Percentiles rank a stretch among this genome's conserved stretches.
Conservation (phyloP, 30 jellyfish, hydroid and myxozoan genomes). For the Pelagia noctiluca region DNA sequence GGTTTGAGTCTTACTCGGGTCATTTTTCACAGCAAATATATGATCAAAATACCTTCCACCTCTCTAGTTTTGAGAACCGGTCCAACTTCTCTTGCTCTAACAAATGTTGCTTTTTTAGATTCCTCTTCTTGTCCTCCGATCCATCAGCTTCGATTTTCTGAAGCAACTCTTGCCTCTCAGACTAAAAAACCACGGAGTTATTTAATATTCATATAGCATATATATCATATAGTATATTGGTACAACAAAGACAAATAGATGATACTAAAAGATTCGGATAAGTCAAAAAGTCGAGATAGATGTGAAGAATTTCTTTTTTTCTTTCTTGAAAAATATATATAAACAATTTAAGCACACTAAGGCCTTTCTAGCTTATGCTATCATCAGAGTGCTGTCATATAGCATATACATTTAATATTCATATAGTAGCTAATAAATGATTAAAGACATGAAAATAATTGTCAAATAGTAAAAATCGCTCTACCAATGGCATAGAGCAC, state of each 20-base stretch:
- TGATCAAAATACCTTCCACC: constrained; percentile 66
- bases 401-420: no score
- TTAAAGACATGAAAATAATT: background rate
- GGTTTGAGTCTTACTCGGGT: background rate
- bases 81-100: constrained; percentile 67
- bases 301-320: no score
- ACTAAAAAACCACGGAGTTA: constrained; percentile 27
- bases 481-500: background rate
- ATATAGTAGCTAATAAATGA: background rate
- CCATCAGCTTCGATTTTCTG: constrained; percentile 50
- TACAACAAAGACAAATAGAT: no score
- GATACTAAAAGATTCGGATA: no score
- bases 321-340: no score
- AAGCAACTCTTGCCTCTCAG: constrained; percentile 60
- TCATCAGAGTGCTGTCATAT: background rate
- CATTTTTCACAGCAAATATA: background rate
- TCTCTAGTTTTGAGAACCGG: constrained; percentile 65
- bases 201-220: no score
- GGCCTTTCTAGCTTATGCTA: no score
- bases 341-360: no score
- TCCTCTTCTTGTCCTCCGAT: constrained; percentile 30
- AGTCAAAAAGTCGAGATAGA: no score
- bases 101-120: constrained; percentile 38
- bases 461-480: no score
- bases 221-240: no score